Conservation (phyloP, 2,113 vertebrate genomes). For the Acinonyx jubatus region DNA sequence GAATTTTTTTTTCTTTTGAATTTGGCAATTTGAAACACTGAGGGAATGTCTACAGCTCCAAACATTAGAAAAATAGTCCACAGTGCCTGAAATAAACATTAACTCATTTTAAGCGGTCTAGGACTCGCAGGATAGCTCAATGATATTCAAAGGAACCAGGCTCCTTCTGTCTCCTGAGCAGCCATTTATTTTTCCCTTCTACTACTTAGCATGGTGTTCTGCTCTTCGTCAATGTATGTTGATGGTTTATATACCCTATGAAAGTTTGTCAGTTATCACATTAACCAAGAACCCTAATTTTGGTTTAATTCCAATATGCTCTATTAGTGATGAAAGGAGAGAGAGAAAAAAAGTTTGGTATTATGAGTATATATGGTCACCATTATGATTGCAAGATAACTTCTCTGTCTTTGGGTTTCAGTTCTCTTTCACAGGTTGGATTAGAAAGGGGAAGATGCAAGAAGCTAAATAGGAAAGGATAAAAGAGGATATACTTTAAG, state of each 20-base stretch:
- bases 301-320: background rate
- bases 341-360: background rate
- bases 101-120: background rate
- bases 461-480: background rate
- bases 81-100: background rate
- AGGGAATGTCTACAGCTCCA: background rate
- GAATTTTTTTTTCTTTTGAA: background rate
- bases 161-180: background rate
- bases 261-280: background rate
- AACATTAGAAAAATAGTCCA: background rate
- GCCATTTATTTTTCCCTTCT: background rate
- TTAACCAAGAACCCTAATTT: background rate
- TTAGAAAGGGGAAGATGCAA: background rate
- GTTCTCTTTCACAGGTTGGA: background rate
- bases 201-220: background rate
- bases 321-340: background rate
- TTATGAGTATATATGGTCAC: background rate
- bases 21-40: background rate
- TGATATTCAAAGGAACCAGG: background rate
- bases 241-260: background rate
- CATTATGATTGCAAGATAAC: background rate
- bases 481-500: background rate
- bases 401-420: background rate
- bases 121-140: background rate
- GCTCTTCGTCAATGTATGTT: background rate